Percentiles rank a stretch among this genome's conserved stretches.
Conservation (phyloP, 2,888 invertebrate species). For the Dioctria linearis region DNA sequence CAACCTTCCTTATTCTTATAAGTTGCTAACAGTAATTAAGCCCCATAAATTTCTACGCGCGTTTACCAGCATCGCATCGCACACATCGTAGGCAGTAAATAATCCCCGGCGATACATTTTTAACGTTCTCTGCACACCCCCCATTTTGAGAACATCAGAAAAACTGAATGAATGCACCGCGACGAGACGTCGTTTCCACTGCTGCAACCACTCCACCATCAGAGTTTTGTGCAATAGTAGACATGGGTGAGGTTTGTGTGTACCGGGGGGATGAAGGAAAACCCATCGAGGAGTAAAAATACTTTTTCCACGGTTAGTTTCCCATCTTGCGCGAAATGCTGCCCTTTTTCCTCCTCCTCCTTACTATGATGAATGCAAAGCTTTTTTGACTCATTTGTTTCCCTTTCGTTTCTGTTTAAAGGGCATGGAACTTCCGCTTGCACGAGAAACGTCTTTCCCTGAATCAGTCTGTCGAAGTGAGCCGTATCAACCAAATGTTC, state of each 20-base stretch:
- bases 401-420: constrained; percentile 59
- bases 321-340: constrained; percentile 9
- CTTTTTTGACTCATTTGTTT: constrained; percentile 50
- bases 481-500: constrained; percentile 64
- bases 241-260: not conserved
- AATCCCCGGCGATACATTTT: constrained; percentile 21
- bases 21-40: not conserved
- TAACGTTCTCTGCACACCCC: not conserved
- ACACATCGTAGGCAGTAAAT: not conserved
- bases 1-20: too few species aligned
- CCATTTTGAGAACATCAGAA: not conserved
- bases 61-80: not conserved
- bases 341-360: not conserved
- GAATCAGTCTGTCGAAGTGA: constrained; percentile 63
- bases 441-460: constrained; percentile 60
- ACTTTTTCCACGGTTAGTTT: constrained; percentile 48
- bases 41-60: constrained; percentile 1
- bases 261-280: constrained; percentile 39
- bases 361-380: constrained; percentile 9
- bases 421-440: constrained; percentile 63
- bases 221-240: not conserved
- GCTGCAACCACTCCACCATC: not conserved
- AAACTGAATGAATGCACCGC: constrained; percentile 30
- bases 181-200: not conserved
- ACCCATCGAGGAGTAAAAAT: constrained; percentile 53